Evolutionary conservation across 2,797 vertebrate genomes (phyloP), one percentile per base, ranked within the genome.

Genomic region (Sciaenops ocellatus): DNA sequence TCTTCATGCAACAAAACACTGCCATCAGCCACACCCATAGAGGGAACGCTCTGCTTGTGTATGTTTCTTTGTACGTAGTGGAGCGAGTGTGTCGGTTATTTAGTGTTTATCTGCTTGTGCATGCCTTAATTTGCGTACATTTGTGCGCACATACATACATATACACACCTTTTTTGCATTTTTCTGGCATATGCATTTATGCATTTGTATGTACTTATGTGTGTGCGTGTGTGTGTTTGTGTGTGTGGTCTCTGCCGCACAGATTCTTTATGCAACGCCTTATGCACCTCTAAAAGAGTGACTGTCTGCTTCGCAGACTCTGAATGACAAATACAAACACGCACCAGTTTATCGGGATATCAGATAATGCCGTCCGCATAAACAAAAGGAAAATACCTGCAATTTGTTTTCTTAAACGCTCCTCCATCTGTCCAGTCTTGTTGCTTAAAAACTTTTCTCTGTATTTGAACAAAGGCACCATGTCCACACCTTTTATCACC

Each of bases 291-390:
- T 76, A 54, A 81, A 84, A 67, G 30, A 3, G 34, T 4, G 55
- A 56, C 54, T 44, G n/a, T 70, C 48, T 44, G 87, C 89, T 84
- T 69, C 72, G 79, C 7, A 60, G 74, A 84, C 78, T 78, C 60
- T 90, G 80, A 87, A 87, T 72, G 67, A 64, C 57, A 60, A 12
- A 75, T 30, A 38, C 47, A 41, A 30, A 56, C 34, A 57, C 69
- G 42, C 38, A 73, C 16, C 65, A 67, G 61, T 80, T 79, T 18
- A 69, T 85, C 72, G 76, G 47, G 65, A 79, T 78, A 80, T 69
- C 78, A 78, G 69, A 76, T 81, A 54, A 74, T 67, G 13, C 20
- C 10, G 30, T 62, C 38, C 3, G 12, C 46, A 72, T 4, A 48
- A 76, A 79, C 57, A 64, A 56, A 30, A 62, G 22, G 7, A 50